Evolutionary conservation across 2,113 vertebrate genomes (phyloP), one percentile per base, ranked within the genome.

Genomic region (Melospiza melodia): DNA sequence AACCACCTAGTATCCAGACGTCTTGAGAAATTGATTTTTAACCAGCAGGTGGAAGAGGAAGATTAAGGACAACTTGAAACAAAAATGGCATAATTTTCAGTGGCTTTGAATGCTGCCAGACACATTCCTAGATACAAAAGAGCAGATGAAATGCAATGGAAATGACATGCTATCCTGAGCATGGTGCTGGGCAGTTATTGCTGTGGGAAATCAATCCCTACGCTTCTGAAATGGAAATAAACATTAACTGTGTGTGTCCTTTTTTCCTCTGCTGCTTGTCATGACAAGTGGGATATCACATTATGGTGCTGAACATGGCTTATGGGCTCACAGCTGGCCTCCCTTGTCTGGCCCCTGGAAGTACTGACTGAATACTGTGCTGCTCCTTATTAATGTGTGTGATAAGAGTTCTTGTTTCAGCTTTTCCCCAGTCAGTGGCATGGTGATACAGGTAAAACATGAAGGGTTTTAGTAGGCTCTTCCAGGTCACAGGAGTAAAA

Each of bases 1-100:
- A 91, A 57, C 67, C 46, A 37, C 35, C 66, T 85, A 57, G 57
- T 3, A 25, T 91, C 37, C 41, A 81, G 54, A 49, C 9, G 37
- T 84, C 83, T 92, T 90, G 80, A 90, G 73, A 93, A 88, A 93
- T 74, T 91, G 84, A 95, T 93, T 95, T 87, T 90, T 92, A 73
- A 84, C 84, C 84, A 79, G 74, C 66, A 85, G 74, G 72, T 65
- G 52, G 55, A 93, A 78, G n/a, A 62, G 49, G 61, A 90, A 87
- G 79, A 88, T 81, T 66, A 90, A 77, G 59, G 79, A 81, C 82
- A 77, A 71, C 20, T 59, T 68, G 61, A 80, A 89, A 90, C 21
- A 92, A 82, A 93, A 84, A 46, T 24, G 44, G 20, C 21, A 46
- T 92, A 33, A 55, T 89, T 92, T 90, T 75, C 65, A 11, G 11